Evolutionary conservation across 2,113 vertebrate species (phyloP).

Genomic region (Lepisosteus osseus): DNA sequence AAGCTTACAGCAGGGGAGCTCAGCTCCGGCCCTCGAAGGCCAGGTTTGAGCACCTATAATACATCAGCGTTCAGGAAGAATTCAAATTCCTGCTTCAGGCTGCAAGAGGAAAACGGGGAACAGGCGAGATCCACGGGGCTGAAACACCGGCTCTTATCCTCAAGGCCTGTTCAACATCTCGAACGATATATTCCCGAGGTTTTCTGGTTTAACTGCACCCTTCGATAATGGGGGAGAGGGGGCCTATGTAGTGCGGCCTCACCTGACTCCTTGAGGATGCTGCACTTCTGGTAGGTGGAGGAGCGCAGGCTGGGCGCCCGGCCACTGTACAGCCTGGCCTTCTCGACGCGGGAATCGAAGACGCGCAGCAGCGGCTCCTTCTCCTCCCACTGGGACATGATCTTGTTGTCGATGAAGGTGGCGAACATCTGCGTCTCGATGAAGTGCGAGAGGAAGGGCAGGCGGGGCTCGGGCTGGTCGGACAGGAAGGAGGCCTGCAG

Average conservation of each 20-base stretch:
- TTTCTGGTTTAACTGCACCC: too few relatives aligned
- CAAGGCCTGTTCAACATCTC: too few relatives aligned
- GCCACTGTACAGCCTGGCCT: conserved; percentile 78
- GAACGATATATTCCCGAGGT: too few relatives aligned
- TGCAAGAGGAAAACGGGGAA: too few relatives aligned
- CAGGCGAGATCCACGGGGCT: too few relatives aligned
- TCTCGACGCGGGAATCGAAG: conserved; percentile 89
- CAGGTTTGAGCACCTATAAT: too few relatives aligned
- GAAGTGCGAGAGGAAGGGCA: conserved; percentile 92
- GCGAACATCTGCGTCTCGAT: conserved; percentile 98
- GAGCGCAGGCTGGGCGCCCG: conserved; percentile 72
- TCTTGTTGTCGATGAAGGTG: conserved; percentile 95
- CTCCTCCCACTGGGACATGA: conserved; percentile 92
- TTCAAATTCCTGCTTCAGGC: too few relatives aligned
- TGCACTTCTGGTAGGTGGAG: conserved; percentile 83
- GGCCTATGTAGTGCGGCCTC: background rate
- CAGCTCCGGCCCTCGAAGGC: too few relatives aligned
- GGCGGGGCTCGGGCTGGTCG: conserved; percentile 82
- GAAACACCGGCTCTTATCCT: too few relatives aligned
- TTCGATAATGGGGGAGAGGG: too few relatives aligned
- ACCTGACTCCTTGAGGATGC: conserved; percentile 87
- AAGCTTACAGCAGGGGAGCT: too few relatives aligned
- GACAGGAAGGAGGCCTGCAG: conserved; percentile 92
- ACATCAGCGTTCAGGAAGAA: too few relatives aligned
- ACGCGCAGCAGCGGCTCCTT: conserved; percentile 86